These are phyloP conservation scores for Seriola aureovittata DNA, from an alignment of 2,113 vertebrate species.

Conservation along the genomic window DNA sequence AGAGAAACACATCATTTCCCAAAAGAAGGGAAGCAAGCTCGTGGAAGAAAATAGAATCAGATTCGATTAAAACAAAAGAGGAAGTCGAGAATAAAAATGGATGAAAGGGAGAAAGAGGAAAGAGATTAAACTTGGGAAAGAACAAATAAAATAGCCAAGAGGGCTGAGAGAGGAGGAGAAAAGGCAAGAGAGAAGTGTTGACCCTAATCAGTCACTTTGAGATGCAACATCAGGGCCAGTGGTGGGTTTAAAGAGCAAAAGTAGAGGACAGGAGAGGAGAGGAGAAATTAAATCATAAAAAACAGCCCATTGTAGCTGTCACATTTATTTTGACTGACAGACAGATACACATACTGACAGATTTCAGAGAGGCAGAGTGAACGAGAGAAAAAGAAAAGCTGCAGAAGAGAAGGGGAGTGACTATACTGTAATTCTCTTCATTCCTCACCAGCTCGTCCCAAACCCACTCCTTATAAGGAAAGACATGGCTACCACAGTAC, in stretches of 20 bases:
- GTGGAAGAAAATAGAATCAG: slow-evolving; percentile 1
- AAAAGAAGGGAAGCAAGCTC: background rate
- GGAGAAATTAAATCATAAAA: background rate
- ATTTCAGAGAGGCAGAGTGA: slow-evolving; percentile 5
- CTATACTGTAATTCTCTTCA: slow-evolving; percentile 70
- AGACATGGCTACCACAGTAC: slow-evolving; percentile 66
- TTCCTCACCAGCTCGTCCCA: slow-evolving; percentile 70
- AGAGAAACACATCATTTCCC: background rate
- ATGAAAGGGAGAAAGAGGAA: background rate
- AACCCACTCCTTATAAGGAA: slow-evolving; percentile 77
- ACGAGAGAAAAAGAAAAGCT: slow-evolving; percentile 12
- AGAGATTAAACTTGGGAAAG: background rate
- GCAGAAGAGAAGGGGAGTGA: slow-evolving; percentile 55
- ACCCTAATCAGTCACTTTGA: slow-evolving; percentile 61
- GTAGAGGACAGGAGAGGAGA: background rate
- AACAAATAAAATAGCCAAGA: slow-evolving; percentile 9
- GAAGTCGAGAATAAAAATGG: background rate
- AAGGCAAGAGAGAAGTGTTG: slow-evolving; percentile 6
- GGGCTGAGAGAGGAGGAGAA: background rate
- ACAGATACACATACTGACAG: background rate
- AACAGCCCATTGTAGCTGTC: background rate
- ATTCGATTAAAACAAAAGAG: slow-evolving; percentile 1
- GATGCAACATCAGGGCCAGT: slow-evolving; percentile 53
- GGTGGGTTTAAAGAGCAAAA: slow-evolving; percentile 19
- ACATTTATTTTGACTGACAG: background rate